Conservation (phyloP, 2,888 invertebrate species). For the Drosophila rubida region DNA sequence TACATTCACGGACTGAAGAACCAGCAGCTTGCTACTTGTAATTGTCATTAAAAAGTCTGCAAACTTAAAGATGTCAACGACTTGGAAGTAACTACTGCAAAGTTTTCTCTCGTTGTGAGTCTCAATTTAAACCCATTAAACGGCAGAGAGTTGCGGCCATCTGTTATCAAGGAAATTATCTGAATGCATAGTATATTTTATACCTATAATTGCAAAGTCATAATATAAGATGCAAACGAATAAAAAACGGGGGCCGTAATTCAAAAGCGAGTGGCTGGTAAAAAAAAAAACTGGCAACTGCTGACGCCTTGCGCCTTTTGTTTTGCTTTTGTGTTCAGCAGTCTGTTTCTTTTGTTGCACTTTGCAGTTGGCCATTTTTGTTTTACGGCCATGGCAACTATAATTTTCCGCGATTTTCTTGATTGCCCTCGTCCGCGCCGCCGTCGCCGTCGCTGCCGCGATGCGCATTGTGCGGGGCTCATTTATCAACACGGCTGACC, state of each 20-base stretch:
- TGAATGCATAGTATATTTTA: conserved; percentile 11
- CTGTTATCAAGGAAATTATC: conserved; percentile 29
- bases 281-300: conserved; percentile 27
- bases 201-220: conserved; percentile 7
- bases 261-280: conserved; percentile 14
- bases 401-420: conserved; percentile 76
- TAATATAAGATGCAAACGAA: conserved; percentile 43
- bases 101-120: conserved; percentile 15
- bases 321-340: conserved; percentile 9
- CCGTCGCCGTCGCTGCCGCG: not conserved
- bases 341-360: conserved; percentile 45
- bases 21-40: not conserved
- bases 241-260: conserved; percentile 33
- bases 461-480: conserved; percentile 56
- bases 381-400: conserved; percentile 64
- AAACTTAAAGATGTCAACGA: conserved; percentile 2
- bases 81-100: not conserved
- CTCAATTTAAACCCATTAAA: conserved; percentile 45
- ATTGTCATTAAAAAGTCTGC: not conserved
- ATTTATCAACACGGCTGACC: conserved; percentile 74
- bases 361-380: conserved; percentile 37
- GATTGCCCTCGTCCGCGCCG: conserved; percentile 58
- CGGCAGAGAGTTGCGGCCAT: conserved; percentile 24
- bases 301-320: conserved; percentile 42
- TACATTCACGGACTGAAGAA: no score